phyloP scores from a whole-genome alignment of 2,113 vertebrate genomes.

The Platysternon megacephalum region DNA sequence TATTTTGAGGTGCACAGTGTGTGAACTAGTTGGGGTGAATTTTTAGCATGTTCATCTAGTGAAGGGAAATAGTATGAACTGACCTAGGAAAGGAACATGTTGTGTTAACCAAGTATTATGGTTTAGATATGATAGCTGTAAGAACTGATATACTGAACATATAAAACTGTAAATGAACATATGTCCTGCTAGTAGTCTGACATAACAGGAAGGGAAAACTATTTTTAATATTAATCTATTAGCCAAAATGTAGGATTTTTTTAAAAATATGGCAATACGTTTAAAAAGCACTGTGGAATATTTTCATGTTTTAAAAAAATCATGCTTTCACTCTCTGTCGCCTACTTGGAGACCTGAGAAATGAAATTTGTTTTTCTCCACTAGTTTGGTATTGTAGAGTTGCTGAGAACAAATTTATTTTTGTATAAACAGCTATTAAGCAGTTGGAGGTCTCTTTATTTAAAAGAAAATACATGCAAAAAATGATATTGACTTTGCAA shows the following conservation, averaged over 20 bases:
- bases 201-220: background rate
- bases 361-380: background rate
- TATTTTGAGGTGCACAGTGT: background rate
- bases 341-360: background rate
- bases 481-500: background rate
- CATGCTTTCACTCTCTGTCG: background rate
- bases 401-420: background rate
- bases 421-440: background rate
- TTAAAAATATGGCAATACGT: background rate
- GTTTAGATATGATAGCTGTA: background rate
- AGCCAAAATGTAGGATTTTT: background rate
- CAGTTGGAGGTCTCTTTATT: background rate
- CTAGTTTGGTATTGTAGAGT: background rate
- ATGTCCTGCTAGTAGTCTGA: background rate
- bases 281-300: background rate
- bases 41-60: background rate
- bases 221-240: background rate
- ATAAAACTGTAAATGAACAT: background rate
- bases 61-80: background rate
- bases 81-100: background rate
- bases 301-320: background rate
- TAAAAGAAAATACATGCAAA: background rate
- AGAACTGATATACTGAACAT: background rate
- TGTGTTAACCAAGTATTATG: background rate
- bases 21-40: background rate